Evolutionary conservation across 1,140 invertebrate species (phyloP), one percentile per base, ranked within the genome.

Genomic region (Pollicipes pollicipes): DNA sequence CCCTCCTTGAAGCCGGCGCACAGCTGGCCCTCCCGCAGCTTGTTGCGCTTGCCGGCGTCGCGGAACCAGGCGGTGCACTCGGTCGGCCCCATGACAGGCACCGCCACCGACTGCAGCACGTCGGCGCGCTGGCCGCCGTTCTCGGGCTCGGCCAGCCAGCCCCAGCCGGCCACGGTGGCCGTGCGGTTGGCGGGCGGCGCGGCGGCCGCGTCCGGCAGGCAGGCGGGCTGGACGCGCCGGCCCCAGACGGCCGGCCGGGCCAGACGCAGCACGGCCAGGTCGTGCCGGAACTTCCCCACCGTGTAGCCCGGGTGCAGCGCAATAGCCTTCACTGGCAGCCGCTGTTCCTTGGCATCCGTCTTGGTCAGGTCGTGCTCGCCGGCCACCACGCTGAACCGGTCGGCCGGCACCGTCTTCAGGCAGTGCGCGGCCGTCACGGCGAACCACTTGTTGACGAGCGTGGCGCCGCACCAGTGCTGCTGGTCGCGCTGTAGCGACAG

Each of bases 241-340:
- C n/a, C n/a, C n/a, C n/a, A n/a, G n/a, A n/a, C n/a, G n/a, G n/a
- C n/a, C n/a, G n/a, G n/a, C n/a, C n/a, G n/a, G n/a, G n/a, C n/a
- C n/a, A n/a, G n/a, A n/a, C n/a, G n/a, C n/a, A n/a, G n/a, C n/a
- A n/a, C n/a, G n/a, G n/a, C n/a, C n/a, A 70, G 32, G 1, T 70
- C 37, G 67, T 66, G 24, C 30, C 63, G 28, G 10, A 32, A 27
- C 29, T 58, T 30, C 10, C 37, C 10, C 0, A 58, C n/a, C 27
- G 27, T 17, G 73, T 82, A 86, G 0, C 76, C 70, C 28, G 82
- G 77, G 72, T 87, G 85, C 0, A 82, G 72, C 58, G 78, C 77
- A 29, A 73, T 75, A 3, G 78, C 74, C 0, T 73, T 73, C 4
- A 85, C 79, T 16, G 45, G 0, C 24, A 80, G 74, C 0, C 35